Evolutionary conservation across 1,140 invertebrate genomes (phyloP).

Genomic region (Pseudomyrmex cubaensis): DNA sequence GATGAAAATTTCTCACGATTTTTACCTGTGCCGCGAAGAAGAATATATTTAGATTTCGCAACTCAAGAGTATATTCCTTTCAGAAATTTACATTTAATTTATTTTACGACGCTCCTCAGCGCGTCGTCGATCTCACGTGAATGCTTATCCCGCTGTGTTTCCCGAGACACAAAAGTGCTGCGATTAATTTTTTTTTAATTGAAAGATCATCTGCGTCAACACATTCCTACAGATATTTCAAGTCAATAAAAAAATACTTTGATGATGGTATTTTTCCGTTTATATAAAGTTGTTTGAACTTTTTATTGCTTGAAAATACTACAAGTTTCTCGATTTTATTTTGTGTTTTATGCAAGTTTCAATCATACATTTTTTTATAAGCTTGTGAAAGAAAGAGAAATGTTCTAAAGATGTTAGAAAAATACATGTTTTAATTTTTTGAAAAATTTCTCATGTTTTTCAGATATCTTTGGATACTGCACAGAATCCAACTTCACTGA

Average conservation of each 20-base stretch:
- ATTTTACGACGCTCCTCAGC: constrained; percentile 42
- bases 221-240: constrained; percentile 23
- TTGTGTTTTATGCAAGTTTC: neutral
- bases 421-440: neutral
- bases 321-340: neutral
- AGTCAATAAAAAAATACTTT: neutral
- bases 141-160: neutral
- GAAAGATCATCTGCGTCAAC: no score
- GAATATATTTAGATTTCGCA: constrained; percentile 7
- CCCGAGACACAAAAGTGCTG: neutral
- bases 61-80: neutral
- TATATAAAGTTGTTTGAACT: neutral
- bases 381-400: no score
- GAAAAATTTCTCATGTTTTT: neutral
- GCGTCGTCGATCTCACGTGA: neutral
- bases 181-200: constrained; percentile 26
- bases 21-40: neutral
- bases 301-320: no score
- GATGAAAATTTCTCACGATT: constrained; percentile 1
- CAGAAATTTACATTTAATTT: constrained; percentile 29
- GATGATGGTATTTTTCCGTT: constrained; percentile 13
- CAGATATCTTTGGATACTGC: neutral
- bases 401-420: neutral
- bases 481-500: neutral
- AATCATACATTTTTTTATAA: no score